phyloP scores from a whole-genome alignment of 2,797 vertebrate species.

The Falco rusticolus region DNA sequence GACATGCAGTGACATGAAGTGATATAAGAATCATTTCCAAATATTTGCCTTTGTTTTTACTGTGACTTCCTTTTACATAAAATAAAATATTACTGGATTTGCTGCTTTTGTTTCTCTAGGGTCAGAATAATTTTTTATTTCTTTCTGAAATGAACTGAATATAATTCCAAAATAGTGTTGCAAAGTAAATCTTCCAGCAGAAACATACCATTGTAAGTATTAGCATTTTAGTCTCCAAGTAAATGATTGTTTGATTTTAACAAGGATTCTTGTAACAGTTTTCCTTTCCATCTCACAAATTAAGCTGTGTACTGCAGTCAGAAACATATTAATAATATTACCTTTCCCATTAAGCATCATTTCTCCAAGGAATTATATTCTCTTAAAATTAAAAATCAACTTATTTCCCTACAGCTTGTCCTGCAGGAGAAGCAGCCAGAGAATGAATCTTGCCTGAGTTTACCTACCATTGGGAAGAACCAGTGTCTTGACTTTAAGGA shows the following conservation, averaged over 20 bases:
- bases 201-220: not conserved
- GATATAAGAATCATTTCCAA: not conserved
- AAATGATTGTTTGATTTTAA: not conserved
- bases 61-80: not conserved
- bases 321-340: not conserved
- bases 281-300: not conserved
- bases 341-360: not conserved
- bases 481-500: not conserved
- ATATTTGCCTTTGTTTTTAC: not conserved
- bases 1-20: not conserved
- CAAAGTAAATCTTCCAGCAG: not conserved
- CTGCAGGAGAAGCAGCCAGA: not conserved
- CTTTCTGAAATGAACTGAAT: not conserved
- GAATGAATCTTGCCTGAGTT: not conserved
- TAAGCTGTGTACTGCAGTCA: not conserved
- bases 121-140: not conserved
- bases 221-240: not conserved
- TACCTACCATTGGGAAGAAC: not conserved
- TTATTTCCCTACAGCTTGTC: not conserved
- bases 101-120: not conserved
- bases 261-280: not conserved
- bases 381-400: not conserved
- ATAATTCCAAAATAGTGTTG: not conserved
- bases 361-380: not conserved
- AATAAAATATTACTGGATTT: not conserved